Base-by-base conservation (phyloP, 2,888 invertebrate species). In the Netelia melanura region DNA sequence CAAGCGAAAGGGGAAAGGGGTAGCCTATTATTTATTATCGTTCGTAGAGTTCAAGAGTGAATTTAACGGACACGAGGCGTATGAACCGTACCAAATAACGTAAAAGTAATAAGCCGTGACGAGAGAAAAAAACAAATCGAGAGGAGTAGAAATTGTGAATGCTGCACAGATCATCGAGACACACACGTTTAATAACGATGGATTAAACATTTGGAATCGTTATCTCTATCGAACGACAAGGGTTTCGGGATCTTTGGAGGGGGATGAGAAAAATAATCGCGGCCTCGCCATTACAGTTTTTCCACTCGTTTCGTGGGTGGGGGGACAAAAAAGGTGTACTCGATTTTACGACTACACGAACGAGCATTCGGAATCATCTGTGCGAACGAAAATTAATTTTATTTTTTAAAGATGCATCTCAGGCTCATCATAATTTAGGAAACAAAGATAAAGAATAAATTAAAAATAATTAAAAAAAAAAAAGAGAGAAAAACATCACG, bases 21-120 rank as follows among this genome's bases (percentile, higher is more conserved):
- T 90, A 90, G 88, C 87, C 88, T 89, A 91, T 89, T 90, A 90
- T 91, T 91, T 90, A 91, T 90, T 89, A 74, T 77, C 82, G 83
- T 86, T 74, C 83, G 85, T 21, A 87, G 88, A 77, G 84, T 87
- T 86, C 72, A 82, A 75, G 81, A 82, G 75, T 74, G 83, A 85
- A 85, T 90, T 88, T 88, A 88, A 88, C 88, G 88, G 86, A 88
- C 89, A 86, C 89, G 86, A 80, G 79, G 85, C 88, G 87, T 88
- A 75, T 89, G 89, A 90, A 56, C 89, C 89, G 90, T 91, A 92
- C 91, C 91, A 91, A 92, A 91, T 90, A 90, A 91, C 79, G 83
- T 64, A 84, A 85, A 89, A 88, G 87, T 87, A 88, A 89, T 86
- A 89, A 87, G 86, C 88, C 88, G 79, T 88, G 88, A 90, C 86